Evolutionary conservation across 2,113 vertebrate genomes (phyloP).

Genomic region (Antechinus flavipes): DNA sequence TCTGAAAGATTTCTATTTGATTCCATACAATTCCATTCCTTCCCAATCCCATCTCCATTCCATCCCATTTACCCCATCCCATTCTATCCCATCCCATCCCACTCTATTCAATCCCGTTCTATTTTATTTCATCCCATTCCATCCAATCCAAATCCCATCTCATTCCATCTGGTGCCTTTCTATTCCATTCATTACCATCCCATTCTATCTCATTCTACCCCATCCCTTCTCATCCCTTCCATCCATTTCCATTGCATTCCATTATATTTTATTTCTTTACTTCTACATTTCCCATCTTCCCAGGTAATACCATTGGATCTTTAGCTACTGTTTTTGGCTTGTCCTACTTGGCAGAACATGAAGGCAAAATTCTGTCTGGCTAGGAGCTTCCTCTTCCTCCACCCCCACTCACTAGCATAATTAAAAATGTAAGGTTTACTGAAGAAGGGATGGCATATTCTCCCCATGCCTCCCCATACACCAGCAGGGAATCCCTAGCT

Average conservation of each 20-base stretch:
- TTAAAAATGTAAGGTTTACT: not conserved
- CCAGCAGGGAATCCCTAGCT: not conserved
- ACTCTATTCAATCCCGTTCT: not conserved
- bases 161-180: not conserved
- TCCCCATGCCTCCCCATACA: no score
- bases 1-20: not conserved
- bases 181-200: not conserved
- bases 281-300: not conserved
- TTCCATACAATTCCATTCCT: not conserved
- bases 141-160: not conserved
- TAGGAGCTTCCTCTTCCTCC: not conserved
- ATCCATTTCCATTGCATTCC: not conserved
- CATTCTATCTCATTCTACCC: not conserved
- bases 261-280: not conserved
- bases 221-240: not conserved
- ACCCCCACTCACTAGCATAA: accelerated
- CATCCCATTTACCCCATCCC: not conserved
- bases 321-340: not conserved
- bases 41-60: not conserved
- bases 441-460: no score
- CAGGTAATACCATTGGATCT: not conserved
- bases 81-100: not conserved
- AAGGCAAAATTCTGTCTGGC: accelerated
- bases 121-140: not conserved
- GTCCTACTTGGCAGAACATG: not conserved